Percentiles rank a stretch among this genome's conserved stretches.
Evolutionary conservation across 2,888 invertebrate genomes (phyloP).

Genomic region (Plebejus melissa): DNA sequence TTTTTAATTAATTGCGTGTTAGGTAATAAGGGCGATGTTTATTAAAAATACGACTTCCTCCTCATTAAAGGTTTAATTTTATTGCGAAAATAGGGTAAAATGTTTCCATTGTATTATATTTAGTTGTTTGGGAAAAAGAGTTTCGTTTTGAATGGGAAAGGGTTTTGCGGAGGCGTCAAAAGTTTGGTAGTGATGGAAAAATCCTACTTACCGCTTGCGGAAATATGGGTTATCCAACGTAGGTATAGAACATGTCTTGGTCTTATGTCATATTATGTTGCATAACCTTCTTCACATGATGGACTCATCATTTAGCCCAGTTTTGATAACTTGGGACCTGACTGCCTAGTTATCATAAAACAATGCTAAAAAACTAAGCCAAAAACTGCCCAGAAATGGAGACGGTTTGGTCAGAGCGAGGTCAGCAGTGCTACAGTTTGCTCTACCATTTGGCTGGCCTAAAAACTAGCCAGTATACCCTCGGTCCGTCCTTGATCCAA

Average conservation of each 20-base stretch:
- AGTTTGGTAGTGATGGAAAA: no score
- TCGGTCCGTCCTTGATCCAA: neutral
- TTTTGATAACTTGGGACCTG: no score
- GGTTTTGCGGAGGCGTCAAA: no score
- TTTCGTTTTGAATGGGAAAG: no score
- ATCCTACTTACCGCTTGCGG: no score
- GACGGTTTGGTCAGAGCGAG: neutral
- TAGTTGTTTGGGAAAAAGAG: no score
- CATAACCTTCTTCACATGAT: no score
- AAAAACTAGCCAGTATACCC: neutral
- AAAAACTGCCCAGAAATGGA: neutral
- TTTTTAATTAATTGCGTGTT: constrained; percentile 7
- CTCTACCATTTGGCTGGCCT: neutral
- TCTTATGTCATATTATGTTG: no score
- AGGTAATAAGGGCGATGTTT: neutral
- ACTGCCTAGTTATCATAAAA: no score
- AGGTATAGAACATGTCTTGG: no score
- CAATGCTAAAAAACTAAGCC: neutral
- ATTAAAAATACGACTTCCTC: neutral
- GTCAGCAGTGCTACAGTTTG: neutral
- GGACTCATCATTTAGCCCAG: no score
- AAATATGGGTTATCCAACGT: no score
- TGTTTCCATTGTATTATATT: neutral
- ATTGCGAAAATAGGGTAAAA: neutral
- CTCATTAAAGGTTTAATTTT: neutral